Base-by-base conservation (phyloP, 2,113 vertebrate genomes). In the Anguilla japonica region DNA sequence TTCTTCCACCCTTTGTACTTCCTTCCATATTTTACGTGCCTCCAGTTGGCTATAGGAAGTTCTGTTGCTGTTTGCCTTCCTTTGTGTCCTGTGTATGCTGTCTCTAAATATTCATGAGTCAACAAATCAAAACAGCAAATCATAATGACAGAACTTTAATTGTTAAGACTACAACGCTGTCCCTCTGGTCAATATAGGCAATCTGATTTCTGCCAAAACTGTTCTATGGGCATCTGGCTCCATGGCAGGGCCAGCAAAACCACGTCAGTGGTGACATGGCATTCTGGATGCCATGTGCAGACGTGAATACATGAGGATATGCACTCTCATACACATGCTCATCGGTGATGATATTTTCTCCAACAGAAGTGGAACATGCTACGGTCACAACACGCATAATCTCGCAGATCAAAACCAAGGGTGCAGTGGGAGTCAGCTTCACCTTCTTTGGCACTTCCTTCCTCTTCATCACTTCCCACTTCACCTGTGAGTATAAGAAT, bases 391-490 rank as follows among this genome's bases (percentile, higher is more conserved):
- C 98, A 0, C 96, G 98, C 75, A 98, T 99, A 2, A 97, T 99
- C 82, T 99, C 98, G 16, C 98, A 99, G 92, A 99, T 99, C 95
- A 99, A 99, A 92, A 99, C 98, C 86, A 99, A 99, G 92, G 98
- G 98, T 0, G 98, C 98, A 8, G 94, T 99, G 87, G 98, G 96
- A 0, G 84, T 98, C 39, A 91, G 95, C 89, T 98, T 99, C 87
- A 99, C 97, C 0, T 99, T 99, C 90, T 99, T 99, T 50, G 98
- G 98, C 86, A 99, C 98, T 26, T 99, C 98, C 46, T 97, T 99
- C 93, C 98, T 99, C 57, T 99, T 99, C 92, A 97, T 99, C 92
- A 99, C 98, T 0, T 99, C 98, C 6, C 98, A 99, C 92, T 99
- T 99, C 88, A 99, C 98, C 81, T 99, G 98, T 99, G 90, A 97